Conservation (phyloP, 2,113 vertebrate species). For the Vombatus ursinus region DNA sequence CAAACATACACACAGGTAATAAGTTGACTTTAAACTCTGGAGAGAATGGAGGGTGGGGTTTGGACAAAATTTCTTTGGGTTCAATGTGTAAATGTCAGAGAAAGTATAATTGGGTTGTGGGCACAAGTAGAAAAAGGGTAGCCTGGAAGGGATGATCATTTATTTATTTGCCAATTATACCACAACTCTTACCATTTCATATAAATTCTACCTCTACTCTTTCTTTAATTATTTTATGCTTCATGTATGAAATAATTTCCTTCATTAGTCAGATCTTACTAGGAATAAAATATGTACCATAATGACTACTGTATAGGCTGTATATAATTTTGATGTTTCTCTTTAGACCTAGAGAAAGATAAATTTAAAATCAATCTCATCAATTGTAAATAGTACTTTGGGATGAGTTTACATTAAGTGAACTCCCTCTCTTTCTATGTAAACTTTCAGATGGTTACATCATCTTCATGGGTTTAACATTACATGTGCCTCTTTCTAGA, state of each 20-base stretch:
- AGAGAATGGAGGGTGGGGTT: rapidly evolving
- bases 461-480: neutral
- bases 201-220: neutral
- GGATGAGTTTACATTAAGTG: neutral
- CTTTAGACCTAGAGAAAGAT: neutral
- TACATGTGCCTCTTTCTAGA: conserved; percentile 82
- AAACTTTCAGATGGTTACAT: neutral
- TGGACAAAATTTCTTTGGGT: rapidly evolving
- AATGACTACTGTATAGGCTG: neutral
- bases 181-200: neutral
- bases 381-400: neutral
- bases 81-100: neutral
- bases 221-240: neutral
- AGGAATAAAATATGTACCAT: neutral
- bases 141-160: neutral
- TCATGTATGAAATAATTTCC: neutral
- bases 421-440: neutral
- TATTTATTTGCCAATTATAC: neutral
- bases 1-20: neutral
- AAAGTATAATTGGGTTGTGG: neutral
- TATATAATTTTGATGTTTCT: neutral
- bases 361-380: neutral
- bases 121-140: neutral
- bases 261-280: neutral
- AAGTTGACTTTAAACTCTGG: neutral